Base-by-base conservation (phyloP, 1,140 invertebrate genomes). In the Drosophila eugracilis region DNA sequence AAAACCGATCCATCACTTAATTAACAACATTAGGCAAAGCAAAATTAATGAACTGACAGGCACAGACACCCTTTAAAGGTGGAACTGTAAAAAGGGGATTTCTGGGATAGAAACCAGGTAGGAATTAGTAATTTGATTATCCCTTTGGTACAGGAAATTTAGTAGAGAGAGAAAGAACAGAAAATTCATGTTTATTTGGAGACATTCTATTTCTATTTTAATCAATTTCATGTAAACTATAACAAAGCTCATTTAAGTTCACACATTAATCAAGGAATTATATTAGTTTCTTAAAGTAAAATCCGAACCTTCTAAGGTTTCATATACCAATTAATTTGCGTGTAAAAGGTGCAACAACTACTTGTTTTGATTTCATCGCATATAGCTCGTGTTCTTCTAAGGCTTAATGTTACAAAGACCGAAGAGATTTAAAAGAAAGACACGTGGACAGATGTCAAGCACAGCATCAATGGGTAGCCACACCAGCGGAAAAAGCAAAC, bases 401-500 rank as follows among this genome's bases (percentile, higher is more conserved):
- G 4, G 14, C 2, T 36, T 28, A 26, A 32, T 21, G 52, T 24
- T 26, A 26, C 19, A 32, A 24, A 39, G 39, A 39, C 9, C 30
- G 24, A 22, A 15, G 54, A 45, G 66, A 45, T 37, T 71, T 48
- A 36, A 34, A n/a, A 19, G 22, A 24, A 44, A n/a, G 47, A 42
- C 66, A 72, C 17, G 28, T 71, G 49, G 71, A 75, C 71, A 75
- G 41, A 75, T 74, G 70, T 74, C 70, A 66, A 22, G 67, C 52
- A 57, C 49, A 66, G 55, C 36, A 59, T 28, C 24, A 26, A 28
- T 36, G 28, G 42, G 17, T n/a, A 48, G 28, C 26, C 47, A n/a
- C 26, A 37, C 24, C 17, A 17, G 17, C 1, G 14, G 10, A 32
- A 14, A 12, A 39, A 17, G 42, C 24, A 39, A 22, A 36, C n/a